Evolutionary conservation across 1,140 invertebrate genomes (phyloP).

Genomic region (Philaenus spumarius): DNA sequence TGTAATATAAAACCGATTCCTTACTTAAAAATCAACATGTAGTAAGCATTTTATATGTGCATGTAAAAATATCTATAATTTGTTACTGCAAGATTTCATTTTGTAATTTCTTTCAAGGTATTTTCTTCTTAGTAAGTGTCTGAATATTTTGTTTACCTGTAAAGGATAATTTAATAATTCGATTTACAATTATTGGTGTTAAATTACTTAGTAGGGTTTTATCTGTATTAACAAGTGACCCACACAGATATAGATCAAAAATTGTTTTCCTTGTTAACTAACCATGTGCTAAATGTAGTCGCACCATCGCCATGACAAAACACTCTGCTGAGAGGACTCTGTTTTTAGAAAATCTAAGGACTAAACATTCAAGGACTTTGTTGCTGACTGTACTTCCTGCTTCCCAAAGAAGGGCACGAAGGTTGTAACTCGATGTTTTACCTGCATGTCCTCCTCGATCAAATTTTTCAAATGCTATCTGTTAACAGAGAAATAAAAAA

Average conservation of each 20-base stretch:
- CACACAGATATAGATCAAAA: neutral
- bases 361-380: conserved; percentile 66
- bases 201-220: no score
- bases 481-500: conserved; percentile 29
- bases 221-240: conserved; percentile 1
- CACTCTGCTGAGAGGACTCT: conserved; percentile 52
- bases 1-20: no score
- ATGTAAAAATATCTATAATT: no score
- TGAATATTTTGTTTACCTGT: no score
- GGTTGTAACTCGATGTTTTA: conserved; percentile 56
- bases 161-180: no score
- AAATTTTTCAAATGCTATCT: conserved; percentile 54
- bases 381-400: conserved; percentile 62
- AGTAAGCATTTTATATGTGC: no score
- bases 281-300: conserved; percentile 67
- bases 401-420: conserved; percentile 58
- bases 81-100: no score
- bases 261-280: no score
- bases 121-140: no score
- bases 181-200: no score
- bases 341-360: conserved; percentile 58
- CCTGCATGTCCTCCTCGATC: conserved; percentile 46
- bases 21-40: no score
- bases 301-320: conserved; percentile 60
- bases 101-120: no score